A percentile compares a stretch with the other conserved stretches of the same genome.
phyloP scores from a whole-genome alignment of 2,797 vertebrate species.

The Coreius guichenoti region DNA sequence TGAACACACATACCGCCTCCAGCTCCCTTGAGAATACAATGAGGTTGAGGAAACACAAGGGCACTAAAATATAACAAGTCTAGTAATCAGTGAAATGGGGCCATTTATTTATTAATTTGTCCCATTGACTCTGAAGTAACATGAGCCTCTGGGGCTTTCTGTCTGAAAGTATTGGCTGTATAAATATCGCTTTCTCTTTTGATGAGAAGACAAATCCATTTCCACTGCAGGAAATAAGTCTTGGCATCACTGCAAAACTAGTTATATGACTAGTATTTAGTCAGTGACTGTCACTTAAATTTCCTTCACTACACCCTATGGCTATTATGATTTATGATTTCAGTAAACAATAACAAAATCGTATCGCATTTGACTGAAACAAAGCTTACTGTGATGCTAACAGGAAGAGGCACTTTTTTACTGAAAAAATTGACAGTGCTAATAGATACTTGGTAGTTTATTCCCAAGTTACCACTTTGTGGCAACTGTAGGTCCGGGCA shows the following conservation, averaged over 20 bases:
- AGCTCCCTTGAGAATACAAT: slow-evolving; percentile 11
- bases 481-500: slow-evolving; percentile 55
- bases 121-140: slow-evolving; percentile 72
- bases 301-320: not conserved
- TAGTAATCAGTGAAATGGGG: slow-evolving; percentile 69
- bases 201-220: slow-evolving; percentile 58
- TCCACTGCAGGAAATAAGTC: slow-evolving; percentile 45
- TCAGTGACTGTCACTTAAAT: not conserved
- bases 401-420: slow-evolving; percentile 63
- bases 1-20: not conserved
- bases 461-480: slow-evolving; percentile 51
- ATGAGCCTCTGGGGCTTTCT: slow-evolving; percentile 62
- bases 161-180: slow-evolving; percentile 58
- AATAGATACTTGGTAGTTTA: slow-evolving; percentile 55
- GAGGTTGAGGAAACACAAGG: slow-evolving; percentile 41
- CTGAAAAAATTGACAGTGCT: slow-evolving; percentile 55
- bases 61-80: slow-evolving; percentile 46
- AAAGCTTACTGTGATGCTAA: slow-evolving; percentile 59
- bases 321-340: slow-evolving; percentile 4
- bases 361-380: slow-evolving; percentile 21
- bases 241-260: slow-evolving; percentile 27
- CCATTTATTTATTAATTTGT: slow-evolving; percentile 75
- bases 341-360: not conserved
- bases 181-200: slow-evolving; percentile 49
- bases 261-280: slow-evolving; percentile 32